A percentile compares a stretch with the other conserved stretches of the same genome.
These are phyloP conservation scores for Edolisoma coerulescens DNA, from an alignment of 2,113 vertebrate genomes.

Conservation along the genomic window DNA sequence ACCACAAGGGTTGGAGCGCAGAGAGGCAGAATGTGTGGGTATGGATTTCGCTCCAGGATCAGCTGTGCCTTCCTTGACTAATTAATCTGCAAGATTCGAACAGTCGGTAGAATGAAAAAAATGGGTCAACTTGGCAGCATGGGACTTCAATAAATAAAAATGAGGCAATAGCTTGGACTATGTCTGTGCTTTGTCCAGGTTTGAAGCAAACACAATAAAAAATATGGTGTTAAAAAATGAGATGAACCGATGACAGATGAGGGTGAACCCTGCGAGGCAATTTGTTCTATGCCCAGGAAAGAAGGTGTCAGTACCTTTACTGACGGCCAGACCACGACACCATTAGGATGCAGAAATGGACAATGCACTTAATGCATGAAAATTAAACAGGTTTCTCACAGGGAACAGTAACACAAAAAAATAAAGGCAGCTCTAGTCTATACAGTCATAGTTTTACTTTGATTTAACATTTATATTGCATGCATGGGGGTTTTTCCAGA, in stretches of 20 bases:
- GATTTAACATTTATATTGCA: neutral
- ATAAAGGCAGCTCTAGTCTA: neutral
- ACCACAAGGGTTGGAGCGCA: neutral
- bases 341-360: neutral
- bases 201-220: neutral
- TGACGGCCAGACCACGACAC: neutral
- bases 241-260: neutral
- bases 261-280: rapidly evolving
- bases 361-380: neutral
- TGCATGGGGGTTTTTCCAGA: neutral
- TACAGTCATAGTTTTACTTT: neutral
- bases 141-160: constrained; percentile 50
- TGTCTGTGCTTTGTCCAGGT: neutral
- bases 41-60: constrained; percentile 40
- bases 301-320: neutral
- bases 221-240: neutral
- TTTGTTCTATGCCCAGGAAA: neutral
- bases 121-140: constrained; percentile 49
- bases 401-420: neutral
- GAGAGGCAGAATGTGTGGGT: constrained; percentile 11
- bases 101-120: constrained; percentile 39
- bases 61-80: constrained; percentile 53
- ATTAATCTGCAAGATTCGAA: constrained; percentile 51
- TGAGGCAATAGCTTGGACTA: neutral
- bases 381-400: neutral